Conservation (phyloP, 2,797 vertebrate species). For the Acipenser transmontanus region DNA sequence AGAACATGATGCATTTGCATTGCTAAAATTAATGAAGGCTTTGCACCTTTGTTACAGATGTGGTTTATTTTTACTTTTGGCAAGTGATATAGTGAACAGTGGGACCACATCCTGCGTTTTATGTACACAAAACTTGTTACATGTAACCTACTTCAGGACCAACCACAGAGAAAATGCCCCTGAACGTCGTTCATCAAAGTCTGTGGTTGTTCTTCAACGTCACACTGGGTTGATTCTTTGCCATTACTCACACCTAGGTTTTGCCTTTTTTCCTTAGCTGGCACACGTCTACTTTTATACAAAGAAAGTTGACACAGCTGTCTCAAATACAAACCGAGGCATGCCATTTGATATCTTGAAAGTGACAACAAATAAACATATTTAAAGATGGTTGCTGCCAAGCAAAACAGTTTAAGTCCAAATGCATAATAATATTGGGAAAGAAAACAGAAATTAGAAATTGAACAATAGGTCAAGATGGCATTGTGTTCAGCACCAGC, state of each 20-base stretch:
- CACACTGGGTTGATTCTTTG: conserved; percentile 5
- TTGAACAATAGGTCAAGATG: conserved; percentile 64
- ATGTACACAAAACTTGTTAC: conserved; percentile 1
- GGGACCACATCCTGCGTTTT: conserved; percentile 12
- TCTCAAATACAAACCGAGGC: conserved; percentile 31
- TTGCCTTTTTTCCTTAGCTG: conserved; percentile 11
- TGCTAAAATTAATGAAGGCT: not conserved
- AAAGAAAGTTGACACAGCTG: conserved; percentile 54
- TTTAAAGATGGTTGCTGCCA: conserved; percentile 44
- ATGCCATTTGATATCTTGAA: conserved; percentile 47
- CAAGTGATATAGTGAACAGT: not conserved
- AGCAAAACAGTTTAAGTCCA: conserved; percentile 50
- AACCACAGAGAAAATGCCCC: conserved; percentile 1
- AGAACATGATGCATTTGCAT: not conserved
- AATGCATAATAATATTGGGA: conserved; percentile 37
- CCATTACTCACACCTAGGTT: conserved; percentile 22
- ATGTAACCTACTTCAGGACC: conserved; percentile 2
- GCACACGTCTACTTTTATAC: conserved; percentile 11
- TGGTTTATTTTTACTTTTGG: not conserved
- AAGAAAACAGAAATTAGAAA: conserved; percentile 54
- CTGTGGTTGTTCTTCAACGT: not conserved
- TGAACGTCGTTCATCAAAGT: not conserved
- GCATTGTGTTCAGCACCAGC: conserved; percentile 46
- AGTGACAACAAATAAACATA: conserved; percentile 62
- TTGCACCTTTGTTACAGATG: conserved; percentile 13